phyloP scores from a whole-genome alignment of 2,113 vertebrate genomes.

The Galemys pyrenaicus region DNA sequence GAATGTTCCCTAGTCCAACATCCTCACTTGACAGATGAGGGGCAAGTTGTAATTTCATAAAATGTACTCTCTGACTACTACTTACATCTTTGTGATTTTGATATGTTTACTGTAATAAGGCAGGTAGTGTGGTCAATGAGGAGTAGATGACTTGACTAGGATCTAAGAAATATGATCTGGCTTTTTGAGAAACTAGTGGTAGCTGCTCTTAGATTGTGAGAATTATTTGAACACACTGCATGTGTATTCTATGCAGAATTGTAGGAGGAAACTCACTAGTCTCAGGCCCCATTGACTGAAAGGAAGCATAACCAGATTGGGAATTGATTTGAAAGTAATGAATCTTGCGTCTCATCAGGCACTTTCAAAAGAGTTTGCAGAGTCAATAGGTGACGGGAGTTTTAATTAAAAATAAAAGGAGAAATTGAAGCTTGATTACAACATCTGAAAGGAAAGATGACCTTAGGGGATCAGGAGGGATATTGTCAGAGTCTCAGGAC shows the following conservation, averaged over 20 bases:
- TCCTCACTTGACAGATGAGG: background rate
- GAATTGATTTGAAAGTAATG: slow-evolving; percentile 72
- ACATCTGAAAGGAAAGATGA: slow-evolving; percentile 64
- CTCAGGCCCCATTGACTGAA: background rate
- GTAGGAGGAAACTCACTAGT: background rate
- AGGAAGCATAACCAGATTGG: slow-evolving; percentile 18
- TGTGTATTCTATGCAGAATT: background rate
- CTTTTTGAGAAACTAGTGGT: background rate
- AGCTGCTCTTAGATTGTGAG: background rate
- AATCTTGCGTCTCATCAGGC: slow-evolving; percentile 55
- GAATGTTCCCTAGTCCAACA: background rate
- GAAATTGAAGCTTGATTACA: slow-evolving; percentile 58
- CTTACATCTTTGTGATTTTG: background rate
- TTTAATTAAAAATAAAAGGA: slow-evolving; percentile 76
- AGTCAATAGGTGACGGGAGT: slow-evolving; percentile 57
- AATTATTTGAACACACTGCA: background rate
- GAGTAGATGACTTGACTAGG: background rate
- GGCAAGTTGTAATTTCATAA: background rate
- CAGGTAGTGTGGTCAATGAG: background rate
- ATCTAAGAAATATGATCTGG: background rate
- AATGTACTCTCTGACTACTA: background rate
- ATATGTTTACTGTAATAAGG: background rate
- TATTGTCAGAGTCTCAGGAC: slow-evolving; percentile 45
- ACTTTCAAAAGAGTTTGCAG: slow-evolving; percentile 61
- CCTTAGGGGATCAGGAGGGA: slow-evolving; percentile 26